A percentile compares a stretch with the other conserved stretches of the same genome.
Evolutionary conservation across 2,113 vertebrate species (phyloP).

Genomic region (Emydura subglobosa): DNA sequence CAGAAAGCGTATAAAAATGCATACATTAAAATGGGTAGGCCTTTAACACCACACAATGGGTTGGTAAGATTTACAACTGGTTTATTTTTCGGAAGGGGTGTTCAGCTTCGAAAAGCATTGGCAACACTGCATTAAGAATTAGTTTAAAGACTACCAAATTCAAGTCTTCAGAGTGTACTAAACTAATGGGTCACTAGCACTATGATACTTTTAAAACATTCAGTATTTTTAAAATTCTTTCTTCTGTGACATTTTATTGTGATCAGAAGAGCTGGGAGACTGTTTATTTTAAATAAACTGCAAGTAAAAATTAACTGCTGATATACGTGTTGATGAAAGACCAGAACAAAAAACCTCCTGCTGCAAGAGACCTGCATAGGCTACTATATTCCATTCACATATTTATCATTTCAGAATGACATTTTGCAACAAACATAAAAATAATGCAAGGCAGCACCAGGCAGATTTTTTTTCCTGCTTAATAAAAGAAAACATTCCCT

Average conservation of each 20-base stretch:
- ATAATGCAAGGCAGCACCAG: neutral
- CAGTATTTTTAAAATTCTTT: neutral
- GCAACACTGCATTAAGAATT: constrained; percentile 6
- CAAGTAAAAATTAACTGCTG: neutral
- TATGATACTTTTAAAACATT: neutral
- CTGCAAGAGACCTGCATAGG: neutral
- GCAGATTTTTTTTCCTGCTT: neutral
- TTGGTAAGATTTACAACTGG: neutral
- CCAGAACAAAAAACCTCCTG: neutral
- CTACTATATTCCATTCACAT: neutral
- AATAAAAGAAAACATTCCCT: neutral
- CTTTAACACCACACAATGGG: neutral
- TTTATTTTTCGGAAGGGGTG: neutral
- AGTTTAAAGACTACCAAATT: neutral
- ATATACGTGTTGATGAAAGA: neutral
- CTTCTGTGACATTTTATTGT: neutral
- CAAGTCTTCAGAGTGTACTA: neutral
- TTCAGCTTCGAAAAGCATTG: neutral
- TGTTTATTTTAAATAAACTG: neutral
- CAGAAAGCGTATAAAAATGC: neutral
- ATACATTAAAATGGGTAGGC: neutral
- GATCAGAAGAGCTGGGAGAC: neutral
- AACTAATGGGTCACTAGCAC: neutral
- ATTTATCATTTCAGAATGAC: neutral
- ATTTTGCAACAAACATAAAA: neutral